Percentiles rank a stretch among this genome's conserved stretches.
Evolutionary conservation across 1,140 invertebrate species (phyloP).

Genomic region (Anoplophora glabripennis): DNA sequence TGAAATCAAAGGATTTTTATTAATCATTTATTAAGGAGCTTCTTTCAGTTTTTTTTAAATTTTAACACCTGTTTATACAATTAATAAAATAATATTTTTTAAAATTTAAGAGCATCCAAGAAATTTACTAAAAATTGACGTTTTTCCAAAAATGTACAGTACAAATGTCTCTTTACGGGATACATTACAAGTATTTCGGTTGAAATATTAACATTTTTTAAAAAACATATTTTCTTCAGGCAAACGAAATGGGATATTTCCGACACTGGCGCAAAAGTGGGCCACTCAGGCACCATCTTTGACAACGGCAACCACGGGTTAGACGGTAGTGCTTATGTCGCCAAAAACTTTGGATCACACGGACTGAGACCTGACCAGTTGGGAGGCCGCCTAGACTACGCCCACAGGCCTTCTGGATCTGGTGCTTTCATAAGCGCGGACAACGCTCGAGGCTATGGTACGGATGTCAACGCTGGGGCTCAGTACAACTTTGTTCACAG

Average conservation of each 20-base stretch:
- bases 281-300: slow-evolving; percentile 21
- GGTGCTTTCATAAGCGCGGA: slow-evolving; percentile 12
- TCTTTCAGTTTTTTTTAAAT: no score
- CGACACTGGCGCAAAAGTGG: not conserved
- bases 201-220: no score
- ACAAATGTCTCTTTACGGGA: no score
- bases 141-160: no score
- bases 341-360: slow-evolving; percentile 14
- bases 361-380: slow-evolving; percentile 15
- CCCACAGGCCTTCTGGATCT: slow-evolving; percentile 17
- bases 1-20: no score
- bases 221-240: no score
- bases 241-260: slow-evolving; percentile 5
- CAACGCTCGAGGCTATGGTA: slow-evolving; percentile 10
- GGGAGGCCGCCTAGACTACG: slow-evolving; percentile 23
- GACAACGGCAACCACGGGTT: slow-evolving; percentile 21
- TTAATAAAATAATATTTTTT: no score
- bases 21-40: no score
- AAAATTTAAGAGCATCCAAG: no score
- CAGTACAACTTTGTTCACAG: slow-evolving; percentile 17
- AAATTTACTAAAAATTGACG: no score
- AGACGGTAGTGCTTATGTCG: slow-evolving; percentile 14
- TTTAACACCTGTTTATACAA: no score
- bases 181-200: no score
- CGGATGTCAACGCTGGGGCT: slow-evolving; percentile 17